phyloP scores from a whole-genome alignment of 2,113 vertebrate species.

The Podilymbus podiceps region DNA sequence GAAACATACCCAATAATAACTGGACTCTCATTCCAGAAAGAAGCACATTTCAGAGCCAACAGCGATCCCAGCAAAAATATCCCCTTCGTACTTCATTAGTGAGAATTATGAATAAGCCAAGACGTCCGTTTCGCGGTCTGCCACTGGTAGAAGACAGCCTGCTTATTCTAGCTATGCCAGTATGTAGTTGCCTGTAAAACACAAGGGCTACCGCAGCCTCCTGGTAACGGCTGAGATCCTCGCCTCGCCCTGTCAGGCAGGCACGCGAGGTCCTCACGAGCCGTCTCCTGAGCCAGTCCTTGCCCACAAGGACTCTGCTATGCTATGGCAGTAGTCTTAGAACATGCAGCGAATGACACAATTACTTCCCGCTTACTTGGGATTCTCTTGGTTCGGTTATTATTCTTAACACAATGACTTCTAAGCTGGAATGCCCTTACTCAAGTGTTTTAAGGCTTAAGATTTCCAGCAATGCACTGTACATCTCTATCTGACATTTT shows the following conservation, averaged over 20 bases:
- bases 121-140: background rate
- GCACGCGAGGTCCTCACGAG: background rate
- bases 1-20: background rate
- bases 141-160: background rate
- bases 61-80: slow-evolving; percentile 6
- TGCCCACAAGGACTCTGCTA: background rate
- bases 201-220: background rate
- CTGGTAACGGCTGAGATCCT: background rate
- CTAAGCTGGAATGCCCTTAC: slow-evolving; percentile 3
- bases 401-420: background rate
- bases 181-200: background rate
- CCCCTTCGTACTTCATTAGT: background rate
- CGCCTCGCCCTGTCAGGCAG: background rate
- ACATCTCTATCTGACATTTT: slow-evolving; percentile 23
- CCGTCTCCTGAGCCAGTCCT: background rate
- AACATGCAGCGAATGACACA: background rate
- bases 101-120: background rate
- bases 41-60: background rate
- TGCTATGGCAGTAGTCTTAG: background rate
- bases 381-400: background rate
- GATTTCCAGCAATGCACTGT: background rate
- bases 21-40: background rate
- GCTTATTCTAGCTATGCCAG: background rate
- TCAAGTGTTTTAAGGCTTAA: slow-evolving; percentile 20
- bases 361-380: background rate